phyloP scores from a whole-genome alignment of 1,140 invertebrate genomes.

The Popillia japonica region DNA sequence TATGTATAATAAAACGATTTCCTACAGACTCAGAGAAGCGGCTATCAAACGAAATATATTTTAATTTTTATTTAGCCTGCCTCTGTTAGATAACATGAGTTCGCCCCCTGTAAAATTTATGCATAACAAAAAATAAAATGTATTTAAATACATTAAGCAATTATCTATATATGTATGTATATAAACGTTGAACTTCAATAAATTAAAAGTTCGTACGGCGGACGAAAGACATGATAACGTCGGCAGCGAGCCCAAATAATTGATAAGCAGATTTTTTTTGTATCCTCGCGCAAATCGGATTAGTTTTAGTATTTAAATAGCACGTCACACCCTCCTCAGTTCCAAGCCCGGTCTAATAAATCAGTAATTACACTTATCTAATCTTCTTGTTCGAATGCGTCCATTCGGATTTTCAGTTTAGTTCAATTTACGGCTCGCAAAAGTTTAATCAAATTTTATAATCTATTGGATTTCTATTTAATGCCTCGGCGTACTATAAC shows the following conservation, averaged over 20 bases:
- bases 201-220: conserved; percentile 23
- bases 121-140: conserved; percentile 19
- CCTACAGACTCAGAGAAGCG: too few relatives aligned
- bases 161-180: conserved; percentile 9
- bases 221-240: conserved; percentile 1
- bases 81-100: conserved; percentile 2
- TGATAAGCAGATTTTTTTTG: conserved; percentile 45
- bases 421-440: conserved; percentile 50
- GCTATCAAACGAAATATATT: background rate
- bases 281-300: conserved; percentile 44
- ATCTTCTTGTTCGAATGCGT: conserved; percentile 56
- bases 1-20: too few relatives aligned
- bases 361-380: conserved; percentile 58
- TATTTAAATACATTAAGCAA: conserved; percentile 27
- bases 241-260: conserved; percentile 37
- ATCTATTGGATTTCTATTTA: conserved; percentile 50
- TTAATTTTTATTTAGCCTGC: background rate
- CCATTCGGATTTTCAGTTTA: conserved; percentile 52
- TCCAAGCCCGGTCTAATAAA: conserved; percentile 51
- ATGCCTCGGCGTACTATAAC: background rate
- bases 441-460: conserved; percentile 51
- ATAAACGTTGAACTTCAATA: conserved; percentile 20
- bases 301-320: conserved; percentile 47
- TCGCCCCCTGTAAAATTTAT: conserved; percentile 5
- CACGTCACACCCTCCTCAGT: conserved; percentile 52